Percentiles rank a stretch among this genome's conserved stretches.
Evolutionary conservation across 2,113 vertebrate genomes (phyloP).

Genomic region (Boulengeromyrus knoepffleri): DNA sequence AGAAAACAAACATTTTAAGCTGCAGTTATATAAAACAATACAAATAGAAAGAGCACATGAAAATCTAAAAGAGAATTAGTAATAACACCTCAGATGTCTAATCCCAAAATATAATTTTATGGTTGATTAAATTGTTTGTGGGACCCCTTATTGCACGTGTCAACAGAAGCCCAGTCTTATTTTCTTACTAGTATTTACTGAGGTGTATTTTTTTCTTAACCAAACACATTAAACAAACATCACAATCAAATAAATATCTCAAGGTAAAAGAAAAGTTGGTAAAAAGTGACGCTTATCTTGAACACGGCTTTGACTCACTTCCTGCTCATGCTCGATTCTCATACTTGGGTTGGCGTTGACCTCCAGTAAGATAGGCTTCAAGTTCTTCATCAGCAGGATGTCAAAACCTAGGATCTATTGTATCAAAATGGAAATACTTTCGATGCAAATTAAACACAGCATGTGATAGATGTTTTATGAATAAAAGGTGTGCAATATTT

Average conservation of each 20-base stretch:
- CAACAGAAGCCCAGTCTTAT: neutral
- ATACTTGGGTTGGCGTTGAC: conserved; percentile 97
- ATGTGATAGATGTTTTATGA: neutral
- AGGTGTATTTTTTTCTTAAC: neutral
- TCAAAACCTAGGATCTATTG: conserved; percentile 95
- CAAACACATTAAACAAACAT: neutral
- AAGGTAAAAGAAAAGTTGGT: neutral
- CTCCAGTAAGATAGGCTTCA: conserved; percentile 91
- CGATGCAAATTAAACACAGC: neutral
- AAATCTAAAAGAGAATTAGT: neutral
- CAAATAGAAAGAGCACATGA: neutral
- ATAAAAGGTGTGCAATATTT: neutral
- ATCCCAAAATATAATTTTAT: neutral
- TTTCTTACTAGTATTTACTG: neutral
- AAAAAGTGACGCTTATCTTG: neutral
- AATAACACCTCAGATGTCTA: neutral
- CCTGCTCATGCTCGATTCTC: conserved; percentile 91
- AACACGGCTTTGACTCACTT: conserved; percentile 59
- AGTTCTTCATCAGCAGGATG: conserved; percentile 90
- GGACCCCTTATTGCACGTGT: neutral
- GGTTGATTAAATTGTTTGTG: neutral
- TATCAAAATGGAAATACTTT: conserved; percentile 8
- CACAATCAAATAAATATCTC: neutral
- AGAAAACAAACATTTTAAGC: neutral
- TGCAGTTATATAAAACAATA: neutral